A percentile compares a stretch with the other conserved stretches of the same genome.
Evolutionary conservation across 2,888 invertebrate species (phyloP).

Genomic region (Taphrorychus bicolor): DNA sequence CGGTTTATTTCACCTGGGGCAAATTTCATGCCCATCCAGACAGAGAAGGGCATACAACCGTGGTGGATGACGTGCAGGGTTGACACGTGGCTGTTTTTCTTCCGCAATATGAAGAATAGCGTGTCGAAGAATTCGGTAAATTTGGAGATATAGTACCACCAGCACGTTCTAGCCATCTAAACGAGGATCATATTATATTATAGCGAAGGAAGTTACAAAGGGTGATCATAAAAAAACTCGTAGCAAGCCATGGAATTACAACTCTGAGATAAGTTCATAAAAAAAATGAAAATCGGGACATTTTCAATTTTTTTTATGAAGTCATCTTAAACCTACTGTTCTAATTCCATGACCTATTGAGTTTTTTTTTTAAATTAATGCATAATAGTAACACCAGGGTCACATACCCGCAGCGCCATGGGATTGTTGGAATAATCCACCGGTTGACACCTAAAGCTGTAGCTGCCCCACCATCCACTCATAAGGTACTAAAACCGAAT

Average conservation of each 20-base stretch:
- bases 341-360: too few relatives aligned
- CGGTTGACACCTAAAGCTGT: conserved; percentile 80
- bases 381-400: too few relatives aligned
- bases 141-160: conserved; percentile 96
- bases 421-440: conserved; percentile 78
- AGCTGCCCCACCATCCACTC: conserved; percentile 74
- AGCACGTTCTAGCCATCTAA: conserved; percentile 84
- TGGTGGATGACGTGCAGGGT: conserved; percentile 94
- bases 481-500: conserved; percentile 61
- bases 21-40: conserved; percentile 95
- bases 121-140: conserved; percentile 95
- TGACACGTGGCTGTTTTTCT: conserved; percentile 91
- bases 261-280: too few relatives aligned
- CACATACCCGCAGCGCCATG: conserved; percentile 74
- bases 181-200: conserved; percentile 29
- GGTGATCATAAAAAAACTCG: too few relatives aligned
- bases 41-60: conserved; percentile 93
- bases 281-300: too few relatives aligned
- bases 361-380: too few relatives aligned
- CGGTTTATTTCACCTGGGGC: conserved; percentile 89
- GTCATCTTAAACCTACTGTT: too few relatives aligned
- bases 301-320: too few relatives aligned
- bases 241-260: too few relatives aligned
- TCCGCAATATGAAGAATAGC: conserved; percentile 91
- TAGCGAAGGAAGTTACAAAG: conserved; percentile 44